Evolutionary conservation across 1,140 invertebrate species (phyloP).

Genomic region (Cylas formicarius): DNA sequence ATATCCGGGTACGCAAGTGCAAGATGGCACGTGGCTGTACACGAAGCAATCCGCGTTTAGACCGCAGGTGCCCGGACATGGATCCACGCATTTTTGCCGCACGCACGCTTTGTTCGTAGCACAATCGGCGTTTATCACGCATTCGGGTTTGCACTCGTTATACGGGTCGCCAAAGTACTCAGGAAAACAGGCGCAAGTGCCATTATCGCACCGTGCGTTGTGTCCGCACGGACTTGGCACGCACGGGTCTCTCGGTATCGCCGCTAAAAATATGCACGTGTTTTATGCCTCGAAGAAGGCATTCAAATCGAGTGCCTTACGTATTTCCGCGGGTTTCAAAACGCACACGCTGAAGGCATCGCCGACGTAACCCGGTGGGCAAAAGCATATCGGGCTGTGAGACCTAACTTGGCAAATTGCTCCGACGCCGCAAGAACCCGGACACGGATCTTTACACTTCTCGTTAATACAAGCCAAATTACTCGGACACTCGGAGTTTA

Average conservation of each 20-base stretch:
- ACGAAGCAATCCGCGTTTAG: constrained; percentile 61
- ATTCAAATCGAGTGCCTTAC: constrained; percentile 32
- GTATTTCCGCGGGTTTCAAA: constrained; percentile 36
- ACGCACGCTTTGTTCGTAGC: constrained; percentile 57
- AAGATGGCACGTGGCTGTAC: constrained; percentile 63
- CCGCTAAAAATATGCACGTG: constrained; percentile 12
- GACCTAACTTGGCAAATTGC: constrained; percentile 55
- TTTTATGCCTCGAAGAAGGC: not conserved
- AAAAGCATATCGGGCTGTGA: constrained; percentile 56
- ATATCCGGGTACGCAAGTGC: constrained; percentile 58
- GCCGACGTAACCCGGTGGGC: constrained; percentile 50
- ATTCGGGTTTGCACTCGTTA: constrained; percentile 63
- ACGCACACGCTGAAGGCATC: constrained; percentile 55
- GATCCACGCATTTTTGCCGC: constrained; percentile 63
- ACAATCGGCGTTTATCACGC: constrained; percentile 61
- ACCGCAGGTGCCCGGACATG: constrained; percentile 68
- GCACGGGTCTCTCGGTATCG: constrained; percentile 46
- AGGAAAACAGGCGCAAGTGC: constrained; percentile 55
- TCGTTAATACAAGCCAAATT: constrained; percentile 55
- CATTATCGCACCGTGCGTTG: constrained; percentile 49
- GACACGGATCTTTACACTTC: constrained; percentile 57
- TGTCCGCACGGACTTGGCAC: constrained; percentile 57
- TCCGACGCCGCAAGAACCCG: constrained; percentile 56
- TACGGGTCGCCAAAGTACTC: constrained; percentile 63
- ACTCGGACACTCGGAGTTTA: constrained; percentile 55